Base-by-base conservation (phyloP, 2,888 invertebrate species). In the Torymus aiolomorphi region DNA sequence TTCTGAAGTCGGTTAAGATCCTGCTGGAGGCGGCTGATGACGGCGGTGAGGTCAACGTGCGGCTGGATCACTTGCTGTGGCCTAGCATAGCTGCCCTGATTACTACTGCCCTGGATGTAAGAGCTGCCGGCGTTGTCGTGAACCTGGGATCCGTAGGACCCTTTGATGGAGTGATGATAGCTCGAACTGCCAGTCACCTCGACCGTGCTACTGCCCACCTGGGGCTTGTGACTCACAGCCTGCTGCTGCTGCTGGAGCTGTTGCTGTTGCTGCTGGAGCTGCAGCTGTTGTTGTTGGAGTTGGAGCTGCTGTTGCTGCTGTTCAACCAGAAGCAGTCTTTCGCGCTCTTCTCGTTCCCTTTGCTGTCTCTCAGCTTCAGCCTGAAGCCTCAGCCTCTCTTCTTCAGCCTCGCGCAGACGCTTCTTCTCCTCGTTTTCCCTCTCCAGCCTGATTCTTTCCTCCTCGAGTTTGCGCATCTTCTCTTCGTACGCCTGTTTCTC, bases 361-460 rank as follows among this genome's bases (percentile, higher is more conserved):
- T 52, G 59, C 18, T 59, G 52, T 24, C 69, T 59, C 67, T 67
- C 59, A 51, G 49, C 51, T 16, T 63, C 61, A 24, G 13, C 18
- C 72, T 72, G 65, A 10, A 18, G 31, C n/a, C 66, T 54, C 13
- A 63, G 52, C n/a, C 70, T 62, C 24, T 74, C 65, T 20, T 56
- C 63, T 13, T 75, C 69, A 18, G 42, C 42, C 5, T 74, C 65
- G 42, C 54, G 16, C 16, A 42, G 54, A 0, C 18, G 59, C 12
- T 61, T 5, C 14, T 52, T 70, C 14, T 59, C 54, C 20, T 73
- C 65, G 18, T 70, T 20, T 24, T 52, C 11, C 81, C 83, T 31
- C 65, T 82, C 78, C 79, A 84, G 16, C 72, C 80, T 57, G 81
- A 77, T n/a, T 66, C 70, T 57, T 56, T 81, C 67, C 79, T 84